These are phyloP conservation scores for Morus bassanus DNA, from an alignment of 2,797 vertebrate genomes.

Conservation along the genomic window DNA sequence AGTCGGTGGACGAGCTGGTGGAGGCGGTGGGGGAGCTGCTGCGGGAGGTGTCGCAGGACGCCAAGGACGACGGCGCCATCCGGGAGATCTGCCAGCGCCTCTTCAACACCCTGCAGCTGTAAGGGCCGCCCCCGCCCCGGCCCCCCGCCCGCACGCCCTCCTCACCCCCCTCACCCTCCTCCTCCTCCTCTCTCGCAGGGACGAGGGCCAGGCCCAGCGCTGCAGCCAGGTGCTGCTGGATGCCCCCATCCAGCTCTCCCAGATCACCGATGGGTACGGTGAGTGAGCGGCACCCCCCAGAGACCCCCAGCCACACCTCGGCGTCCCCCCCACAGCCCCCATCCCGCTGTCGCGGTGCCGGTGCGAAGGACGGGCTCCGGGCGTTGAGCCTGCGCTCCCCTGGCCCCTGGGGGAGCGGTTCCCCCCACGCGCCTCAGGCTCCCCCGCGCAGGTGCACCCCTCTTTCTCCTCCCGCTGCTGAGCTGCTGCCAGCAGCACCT, in stretches of 20 bases:
- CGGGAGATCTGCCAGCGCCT: slow-evolving; percentile 91
- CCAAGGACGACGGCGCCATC: slow-evolving; percentile 90
- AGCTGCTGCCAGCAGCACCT: neutral
- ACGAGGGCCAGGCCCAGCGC: slow-evolving; percentile 66
- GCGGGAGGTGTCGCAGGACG: slow-evolving; percentile 87
- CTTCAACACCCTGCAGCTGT: slow-evolving; percentile 83
- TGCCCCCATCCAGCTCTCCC: slow-evolving; percentile 89
- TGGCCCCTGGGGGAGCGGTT: neutral
- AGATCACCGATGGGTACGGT: slow-evolving; percentile 83
- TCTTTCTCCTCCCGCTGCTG: neutral
- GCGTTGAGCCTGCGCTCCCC: fast-evolving
- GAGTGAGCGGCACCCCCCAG: neutral
- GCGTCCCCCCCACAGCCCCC: fast-evolving
- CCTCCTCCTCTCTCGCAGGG: slow-evolving; percentile 25
- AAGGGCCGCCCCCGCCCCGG: neutral
- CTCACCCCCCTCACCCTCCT: slow-evolving; percentile 56
- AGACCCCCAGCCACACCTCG: fast-evolving
- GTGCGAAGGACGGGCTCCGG: neutral
- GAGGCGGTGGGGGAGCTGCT: slow-evolving; percentile 92
- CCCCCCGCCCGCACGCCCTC: neutral
- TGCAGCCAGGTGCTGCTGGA: slow-evolving; percentile 85
- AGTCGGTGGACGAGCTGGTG: slow-evolving; percentile 92
- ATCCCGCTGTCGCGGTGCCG: fast-evolving
- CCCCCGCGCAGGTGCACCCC: neutral
- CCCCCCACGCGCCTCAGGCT: fast-evolving